A percentile compares a stretch with the other conserved stretches of the same genome.
phyloP scores from a whole-genome alignment of 2,113 vertebrate species.

The Hucho hucho region DNA sequence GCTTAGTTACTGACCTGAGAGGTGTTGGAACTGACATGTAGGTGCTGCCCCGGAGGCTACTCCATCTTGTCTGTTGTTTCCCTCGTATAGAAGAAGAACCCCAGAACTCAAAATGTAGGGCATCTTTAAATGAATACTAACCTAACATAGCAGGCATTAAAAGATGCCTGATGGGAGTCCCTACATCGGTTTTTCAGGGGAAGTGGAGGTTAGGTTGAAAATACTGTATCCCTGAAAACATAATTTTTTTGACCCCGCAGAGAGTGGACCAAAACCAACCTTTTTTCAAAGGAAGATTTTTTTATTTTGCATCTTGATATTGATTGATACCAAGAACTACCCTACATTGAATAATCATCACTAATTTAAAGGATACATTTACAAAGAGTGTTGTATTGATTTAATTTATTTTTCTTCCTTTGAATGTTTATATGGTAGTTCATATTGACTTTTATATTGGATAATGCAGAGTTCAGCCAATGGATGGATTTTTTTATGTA shows the following conservation, averaged over 20 bases:
- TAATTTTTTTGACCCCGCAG: no score
- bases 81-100: not conserved
- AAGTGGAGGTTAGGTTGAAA: no score
- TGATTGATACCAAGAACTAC: slow-evolving; percentile 23
- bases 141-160: no score
- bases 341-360: slow-evolving; percentile 30
- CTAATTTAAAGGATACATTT: not conserved
- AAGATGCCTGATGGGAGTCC: not conserved
- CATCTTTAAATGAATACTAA: not conserved
- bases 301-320: no score
- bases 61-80: not conserved
- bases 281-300: not conserved
- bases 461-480: slow-evolving; percentile 42
- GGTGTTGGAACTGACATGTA: slow-evolving; percentile 12
- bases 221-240: no score
- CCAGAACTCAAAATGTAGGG: not conserved
- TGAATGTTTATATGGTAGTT: slow-evolving; percentile 35
- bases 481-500: slow-evolving; percentile 10
- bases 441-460: slow-evolving; percentile 21
- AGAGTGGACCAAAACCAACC: not conserved
- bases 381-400: slow-evolving; percentile 25
- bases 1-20: not conserved
- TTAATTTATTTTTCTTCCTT: slow-evolving; percentile 61
- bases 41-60: not conserved
- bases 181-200: no score